Conservation (phyloP, 92 coral and sea anemone genomes). For the Porites lobata region DNA sequence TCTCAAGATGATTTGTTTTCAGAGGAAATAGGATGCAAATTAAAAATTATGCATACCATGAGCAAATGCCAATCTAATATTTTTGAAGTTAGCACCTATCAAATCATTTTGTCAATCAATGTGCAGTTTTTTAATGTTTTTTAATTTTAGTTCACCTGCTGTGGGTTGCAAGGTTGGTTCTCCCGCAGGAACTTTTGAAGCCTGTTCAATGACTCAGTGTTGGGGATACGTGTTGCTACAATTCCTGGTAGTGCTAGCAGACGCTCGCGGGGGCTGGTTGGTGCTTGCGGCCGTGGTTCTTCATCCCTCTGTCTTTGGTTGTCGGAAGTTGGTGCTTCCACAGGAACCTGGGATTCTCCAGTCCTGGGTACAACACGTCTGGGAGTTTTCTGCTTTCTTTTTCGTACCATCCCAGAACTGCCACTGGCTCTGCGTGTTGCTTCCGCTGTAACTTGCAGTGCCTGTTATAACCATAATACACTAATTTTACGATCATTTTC, state of each 20-base stretch:
- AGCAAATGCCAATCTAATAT: too few species aligned
- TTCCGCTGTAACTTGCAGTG: background rate
- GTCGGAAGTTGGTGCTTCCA: background rate
- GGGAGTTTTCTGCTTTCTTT: slow-evolving; percentile 9
- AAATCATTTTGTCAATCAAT: background rate
- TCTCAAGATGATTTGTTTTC: too few species aligned
- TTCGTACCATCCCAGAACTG: background rate
- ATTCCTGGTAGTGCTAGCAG: slow-evolving; percentile 22
- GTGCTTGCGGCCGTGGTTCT: background rate
- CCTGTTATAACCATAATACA: too few species aligned
- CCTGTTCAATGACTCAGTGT: slow-evolving; percentile 1
- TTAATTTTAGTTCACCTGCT: slow-evolving; percentile 14
- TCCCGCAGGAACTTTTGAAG: slow-evolving; percentile 15
- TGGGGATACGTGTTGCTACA: background rate
- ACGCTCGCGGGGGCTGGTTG: background rate
- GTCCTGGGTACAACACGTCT: background rate
- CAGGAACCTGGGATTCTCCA: background rate
- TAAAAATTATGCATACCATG: too few species aligned
- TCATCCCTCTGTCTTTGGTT: background rate
- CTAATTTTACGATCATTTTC: too few species aligned
- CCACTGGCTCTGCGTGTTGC: background rate
- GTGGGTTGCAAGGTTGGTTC: slow-evolving; percentile 14
- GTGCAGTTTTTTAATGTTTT: background rate
- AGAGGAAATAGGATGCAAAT: too few species aligned
- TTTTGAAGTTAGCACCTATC: too few species aligned